Conservation (phyloP, 2,888 invertebrate species). For the Laspeyria flexula region DNA sequence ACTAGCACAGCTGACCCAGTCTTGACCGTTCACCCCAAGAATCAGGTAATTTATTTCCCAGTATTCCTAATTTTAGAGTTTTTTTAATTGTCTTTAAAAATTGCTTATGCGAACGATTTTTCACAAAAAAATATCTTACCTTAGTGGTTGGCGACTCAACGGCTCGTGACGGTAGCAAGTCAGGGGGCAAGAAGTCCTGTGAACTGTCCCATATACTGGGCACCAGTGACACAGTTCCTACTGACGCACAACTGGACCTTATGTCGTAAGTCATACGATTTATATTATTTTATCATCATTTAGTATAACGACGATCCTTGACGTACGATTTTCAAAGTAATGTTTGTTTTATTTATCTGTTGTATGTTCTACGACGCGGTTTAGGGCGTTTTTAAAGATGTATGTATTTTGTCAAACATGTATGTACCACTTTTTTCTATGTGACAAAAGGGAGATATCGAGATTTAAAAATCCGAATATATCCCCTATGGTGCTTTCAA, state of each 20-base stretch:
- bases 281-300: not conserved
- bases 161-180: slow-evolving; percentile 88
- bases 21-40: too few species aligned
- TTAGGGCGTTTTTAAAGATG: too few species aligned
- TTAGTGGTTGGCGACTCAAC: slow-evolving; percentile 93
- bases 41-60: too few species aligned
- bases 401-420: not conserved
- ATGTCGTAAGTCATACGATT: slow-evolving; percentile 88
- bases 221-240: slow-evolving; percentile 92
- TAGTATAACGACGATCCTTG: slow-evolving; percentile 32
- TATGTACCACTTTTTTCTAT: too few species aligned
- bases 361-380: too few species aligned
- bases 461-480: too few species aligned
- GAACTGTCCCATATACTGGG: slow-evolving; percentile 96
- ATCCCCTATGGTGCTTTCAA: too few species aligned
- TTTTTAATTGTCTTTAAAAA: too few species aligned
- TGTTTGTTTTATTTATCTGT: not conserved
- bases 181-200: slow-evolving; percentile 88
- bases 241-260: slow-evolving; percentile 91
- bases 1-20: too few species aligned
- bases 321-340: not conserved
- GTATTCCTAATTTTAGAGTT: too few species aligned
- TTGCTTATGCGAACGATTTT: too few species aligned
- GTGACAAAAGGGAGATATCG: too few species aligned
- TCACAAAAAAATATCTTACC: not conserved